phyloP scores from a whole-genome alignment of 2,888 invertebrate species.

The Dione juno region DNA sequence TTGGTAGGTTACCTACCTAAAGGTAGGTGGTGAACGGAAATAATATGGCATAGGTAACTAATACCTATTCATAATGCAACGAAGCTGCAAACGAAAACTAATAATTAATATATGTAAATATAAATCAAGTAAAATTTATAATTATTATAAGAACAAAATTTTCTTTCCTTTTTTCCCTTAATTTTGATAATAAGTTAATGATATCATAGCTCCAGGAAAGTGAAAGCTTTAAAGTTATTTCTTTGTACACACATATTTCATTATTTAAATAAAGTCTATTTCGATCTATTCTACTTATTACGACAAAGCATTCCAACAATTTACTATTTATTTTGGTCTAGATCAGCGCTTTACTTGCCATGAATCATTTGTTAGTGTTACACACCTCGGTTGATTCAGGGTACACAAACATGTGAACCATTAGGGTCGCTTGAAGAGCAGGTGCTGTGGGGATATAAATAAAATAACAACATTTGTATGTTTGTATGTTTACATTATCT shows the following conservation, averaged over 20 bases:
- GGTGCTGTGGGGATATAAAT: not conserved
- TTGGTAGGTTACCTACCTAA: too few relatives aligned
- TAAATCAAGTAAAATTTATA: too few relatives aligned
- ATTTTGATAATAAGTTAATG: too few relatives aligned
- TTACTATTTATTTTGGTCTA: conserved; percentile 6
- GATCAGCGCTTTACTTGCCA: conserved; percentile 16
- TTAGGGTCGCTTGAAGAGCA: not conserved
- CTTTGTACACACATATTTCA: not conserved
- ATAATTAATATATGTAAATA: too few relatives aligned
- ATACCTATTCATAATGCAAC: too few relatives aligned
- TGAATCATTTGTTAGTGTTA: conserved; percentile 18
- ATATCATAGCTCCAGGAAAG: too few relatives aligned
- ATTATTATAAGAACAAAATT: too few relatives aligned
- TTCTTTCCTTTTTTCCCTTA: too few relatives aligned
- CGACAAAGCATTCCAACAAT: not conserved
- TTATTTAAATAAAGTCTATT: not conserved
- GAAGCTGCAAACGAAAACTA: too few relatives aligned
- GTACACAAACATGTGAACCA: not conserved
- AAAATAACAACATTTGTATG: not conserved
- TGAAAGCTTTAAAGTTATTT: too few relatives aligned
- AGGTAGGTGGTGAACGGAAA: too few relatives aligned
- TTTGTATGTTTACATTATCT: not conserved
- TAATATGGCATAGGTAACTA: too few relatives aligned
- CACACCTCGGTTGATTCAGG: not conserved
- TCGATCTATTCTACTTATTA: not conserved